phyloP scores from a whole-genome alignment of 2,888 invertebrate genomes.

The Latrodectus elegans region DNA sequence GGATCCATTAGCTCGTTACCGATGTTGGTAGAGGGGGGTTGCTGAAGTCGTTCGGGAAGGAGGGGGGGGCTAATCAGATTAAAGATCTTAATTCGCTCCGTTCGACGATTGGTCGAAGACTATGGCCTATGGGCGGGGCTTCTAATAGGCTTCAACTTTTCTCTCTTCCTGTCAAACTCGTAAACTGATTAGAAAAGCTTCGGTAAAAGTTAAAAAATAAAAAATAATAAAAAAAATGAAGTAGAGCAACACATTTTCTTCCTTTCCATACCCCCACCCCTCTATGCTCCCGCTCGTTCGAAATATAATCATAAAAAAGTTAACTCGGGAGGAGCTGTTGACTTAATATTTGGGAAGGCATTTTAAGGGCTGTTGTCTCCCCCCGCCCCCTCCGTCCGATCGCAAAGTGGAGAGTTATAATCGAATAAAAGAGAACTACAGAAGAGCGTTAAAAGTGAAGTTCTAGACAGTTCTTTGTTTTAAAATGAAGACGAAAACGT shows the following conservation, averaged over 20 bases:
- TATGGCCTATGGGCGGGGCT: conserved; percentile 46
- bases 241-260: conserved; percentile 18
- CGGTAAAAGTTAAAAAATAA: conserved; percentile 23
- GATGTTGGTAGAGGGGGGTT: conserved; percentile 18
- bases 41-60: background rate
- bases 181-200: conserved; percentile 68
- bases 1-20: conserved; percentile 67
- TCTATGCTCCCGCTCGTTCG: background rate
- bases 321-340: conserved; percentile 56
- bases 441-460: background rate
- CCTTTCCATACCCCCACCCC: background rate
- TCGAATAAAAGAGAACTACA: conserved; percentile 49
- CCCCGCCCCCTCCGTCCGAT: no score
- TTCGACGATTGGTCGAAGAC: conserved; percentile 41
- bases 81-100: conserved; percentile 67
- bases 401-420: conserved; percentile 61
- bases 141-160: conserved; percentile 68
- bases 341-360: conserved; percentile 67
- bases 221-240: conserved; percentile 17
- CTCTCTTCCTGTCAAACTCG: conserved; percentile 43
- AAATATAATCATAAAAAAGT: conserved; percentile 66
- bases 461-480: conserved; percentile 47
- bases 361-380: conserved; percentile 50
- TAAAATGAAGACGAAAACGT: conserved; percentile 46
- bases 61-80: conserved; percentile 63